Percentiles rank a stretch among this genome's conserved stretches.
These are phyloP conservation scores for Cistogaster globosa DNA, from an alignment of 2,888 invertebrate genomes.

Conservation along the genomic window DNA sequence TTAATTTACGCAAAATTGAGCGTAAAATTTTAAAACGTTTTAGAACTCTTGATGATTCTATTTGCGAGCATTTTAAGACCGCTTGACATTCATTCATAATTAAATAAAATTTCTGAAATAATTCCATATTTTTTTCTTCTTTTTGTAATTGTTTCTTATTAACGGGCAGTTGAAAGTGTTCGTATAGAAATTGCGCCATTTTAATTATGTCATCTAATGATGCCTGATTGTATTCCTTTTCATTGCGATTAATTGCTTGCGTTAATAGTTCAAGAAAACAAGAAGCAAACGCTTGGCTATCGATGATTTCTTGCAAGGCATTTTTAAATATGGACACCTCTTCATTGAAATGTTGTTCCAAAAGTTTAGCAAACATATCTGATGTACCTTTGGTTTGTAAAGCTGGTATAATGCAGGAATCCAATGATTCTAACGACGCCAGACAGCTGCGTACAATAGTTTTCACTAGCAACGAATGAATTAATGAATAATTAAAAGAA, in stretches of 20 bases:
- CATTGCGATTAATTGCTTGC: constrained; percentile 72
- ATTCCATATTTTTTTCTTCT: constrained; percentile 71
- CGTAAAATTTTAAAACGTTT: constrained; percentile 82
- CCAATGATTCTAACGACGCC: constrained; percentile 82
- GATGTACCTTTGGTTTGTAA: constrained; percentile 75
- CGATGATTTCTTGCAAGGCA: constrained; percentile 80
- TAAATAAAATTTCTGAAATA: constrained; percentile 76
- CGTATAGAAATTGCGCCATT: constrained; percentile 78
- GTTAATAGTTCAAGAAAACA: constrained; percentile 78
- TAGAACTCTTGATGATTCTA: constrained; percentile 77
- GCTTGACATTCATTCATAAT: constrained; percentile 81
- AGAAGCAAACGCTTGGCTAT: constrained; percentile 78
- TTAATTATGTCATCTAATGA: constrained; percentile 75
- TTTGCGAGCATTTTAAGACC: constrained; percentile 77
- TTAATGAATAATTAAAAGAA: neutral
- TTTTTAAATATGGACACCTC: constrained; percentile 78
- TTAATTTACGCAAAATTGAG: constrained; percentile 78
- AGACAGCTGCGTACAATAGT: constrained; percentile 80
- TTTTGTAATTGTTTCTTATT: constrained; percentile 75
- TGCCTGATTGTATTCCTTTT: constrained; percentile 75
- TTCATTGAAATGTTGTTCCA: constrained; percentile 81
- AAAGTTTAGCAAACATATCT: constrained; percentile 77
- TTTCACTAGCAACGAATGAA: constrained; percentile 39
- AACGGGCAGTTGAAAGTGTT: constrained; percentile 78
- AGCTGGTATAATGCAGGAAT: constrained; percentile 81